Base-by-base conservation (phyloP, 1,140 invertebrate genomes). In the Zaprionus ornatus region DNA sequence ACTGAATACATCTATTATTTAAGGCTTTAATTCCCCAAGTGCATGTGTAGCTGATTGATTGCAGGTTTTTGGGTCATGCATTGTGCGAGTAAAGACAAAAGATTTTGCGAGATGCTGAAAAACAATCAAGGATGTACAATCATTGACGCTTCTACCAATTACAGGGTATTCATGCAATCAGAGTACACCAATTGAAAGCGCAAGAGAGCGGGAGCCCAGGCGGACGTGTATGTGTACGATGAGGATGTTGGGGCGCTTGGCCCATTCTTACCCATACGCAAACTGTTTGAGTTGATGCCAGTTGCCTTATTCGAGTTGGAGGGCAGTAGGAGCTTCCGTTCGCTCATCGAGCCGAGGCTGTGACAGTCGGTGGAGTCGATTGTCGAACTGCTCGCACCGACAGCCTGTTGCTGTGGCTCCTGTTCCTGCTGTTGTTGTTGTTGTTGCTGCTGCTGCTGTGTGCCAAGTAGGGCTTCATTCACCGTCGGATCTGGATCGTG, bases 401-500 rank as follows among this genome's bases (percentile, higher is more conserved):
- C 80, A 56, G 79, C 78, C 37, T 76, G 74, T 21, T 88, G 79
- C 10, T 86, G 83, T 12, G 80, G 84, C 13, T 75, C 74, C 21
- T 74, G 64, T 15, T 75, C 61, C 40, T 73, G 79, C 23, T 67
- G 73, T 29, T 66, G 76, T 0, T 74, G 65, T 1, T 69, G 66
- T 10, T 72, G 61, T 9, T 68, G 50, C 27, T 82, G 62, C 13
- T 81, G 81, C 19, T 80, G 71, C 42, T 87, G 83, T 59, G 80
- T 56, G 50, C 82, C 85, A 25, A 92, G 71, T 13, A 92, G 75
- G 7, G 91, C 88, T 59, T 92, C 92, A 56, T 87, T 92, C 40
- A 90, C 90, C 32, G 91, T 90, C 48, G 92, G 91, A 60, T 93
- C 92, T 29, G 88, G 78, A 80, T 93, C 92, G 52, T 87, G 90